phyloP scores from a whole-genome alignment of 1,140 invertebrate species.

The Hypsibius dujardini region DNA sequence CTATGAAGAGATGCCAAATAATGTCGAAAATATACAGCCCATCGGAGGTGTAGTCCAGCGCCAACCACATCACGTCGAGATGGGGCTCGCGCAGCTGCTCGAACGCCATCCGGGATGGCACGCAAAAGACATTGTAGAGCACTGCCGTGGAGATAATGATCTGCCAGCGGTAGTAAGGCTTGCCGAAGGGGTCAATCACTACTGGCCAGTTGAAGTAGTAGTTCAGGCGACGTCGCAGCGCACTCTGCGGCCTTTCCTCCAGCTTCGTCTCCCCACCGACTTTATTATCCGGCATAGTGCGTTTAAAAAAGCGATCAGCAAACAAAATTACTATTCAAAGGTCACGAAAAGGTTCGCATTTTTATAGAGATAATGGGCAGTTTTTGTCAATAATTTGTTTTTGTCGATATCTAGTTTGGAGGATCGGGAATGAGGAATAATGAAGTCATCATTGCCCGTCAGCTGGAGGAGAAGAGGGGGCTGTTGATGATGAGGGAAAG shows the following conservation, averaged over 20 bases:
- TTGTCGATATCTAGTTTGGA: too few species aligned
- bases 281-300: too few species aligned
- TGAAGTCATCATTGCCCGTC: too few species aligned
- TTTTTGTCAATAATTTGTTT: too few species aligned
- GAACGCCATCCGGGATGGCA: neutral
- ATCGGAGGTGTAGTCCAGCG: slow-evolving; percentile 4
- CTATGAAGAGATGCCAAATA: neutral
- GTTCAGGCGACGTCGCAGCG: neutral
- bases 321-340: too few species aligned
- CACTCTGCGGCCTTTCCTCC: neutral
- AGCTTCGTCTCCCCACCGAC: too few species aligned
- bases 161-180: slow-evolving; percentile 11
- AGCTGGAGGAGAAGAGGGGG: too few species aligned
- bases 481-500: too few species aligned
- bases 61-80: neutral
- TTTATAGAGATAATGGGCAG: too few species aligned
- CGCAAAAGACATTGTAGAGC: neutral
- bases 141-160: neutral
- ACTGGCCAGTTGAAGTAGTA: neutral
- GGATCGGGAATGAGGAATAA: too few species aligned
- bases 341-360: too few species aligned
- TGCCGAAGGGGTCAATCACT: slow-evolving; percentile 9
- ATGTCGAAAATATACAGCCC: neutral
- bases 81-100: neutral
- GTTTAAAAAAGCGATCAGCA: too few species aligned